Evolutionary conservation across 2,888 invertebrate genomes (phyloP).

Genomic region (Crepidodera aurea): DNA sequence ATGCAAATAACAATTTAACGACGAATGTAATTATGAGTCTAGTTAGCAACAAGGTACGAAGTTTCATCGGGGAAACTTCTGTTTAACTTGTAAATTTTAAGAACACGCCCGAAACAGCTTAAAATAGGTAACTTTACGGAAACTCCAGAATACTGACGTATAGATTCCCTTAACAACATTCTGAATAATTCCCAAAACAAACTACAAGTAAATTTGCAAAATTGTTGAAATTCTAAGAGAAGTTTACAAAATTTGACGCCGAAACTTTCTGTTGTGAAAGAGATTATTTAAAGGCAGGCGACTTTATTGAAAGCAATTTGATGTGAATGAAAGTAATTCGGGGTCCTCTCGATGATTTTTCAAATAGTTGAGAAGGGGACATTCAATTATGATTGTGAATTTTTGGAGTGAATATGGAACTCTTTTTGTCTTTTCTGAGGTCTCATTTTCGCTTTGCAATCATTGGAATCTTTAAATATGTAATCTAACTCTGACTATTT

Average conservation of each 20-base stretch:
- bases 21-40: conserved; percentile 30
- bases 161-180: conserved; percentile 29
- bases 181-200: conserved; percentile 26
- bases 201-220: conserved; percentile 16
- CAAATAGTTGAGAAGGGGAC: no score
- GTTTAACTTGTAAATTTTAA: conserved; percentile 39
- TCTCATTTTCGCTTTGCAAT: no score
- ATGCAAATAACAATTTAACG: conserved; percentile 24
- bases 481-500: no score
- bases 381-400: no score
- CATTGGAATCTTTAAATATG: no score
- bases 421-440: no score
- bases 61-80: conserved; percentile 38
- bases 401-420: no score
- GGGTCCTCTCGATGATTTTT: background rate
- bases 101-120: conserved; percentile 34
- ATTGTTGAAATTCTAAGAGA: conserved; percentile 15
- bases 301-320: background rate
- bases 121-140: conserved; percentile 33
- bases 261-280: background rate
- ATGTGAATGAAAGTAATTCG: background rate
- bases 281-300: background rate
- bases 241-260: conserved; percentile 6
- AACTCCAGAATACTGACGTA: conserved; percentile 27
- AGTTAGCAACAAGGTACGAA: conserved; percentile 33